Evolutionary conservation across 1,140 invertebrate species (phyloP), one percentile per base, ranked within the genome.

Genomic region (Schlechtendalia chinensis): DNA sequence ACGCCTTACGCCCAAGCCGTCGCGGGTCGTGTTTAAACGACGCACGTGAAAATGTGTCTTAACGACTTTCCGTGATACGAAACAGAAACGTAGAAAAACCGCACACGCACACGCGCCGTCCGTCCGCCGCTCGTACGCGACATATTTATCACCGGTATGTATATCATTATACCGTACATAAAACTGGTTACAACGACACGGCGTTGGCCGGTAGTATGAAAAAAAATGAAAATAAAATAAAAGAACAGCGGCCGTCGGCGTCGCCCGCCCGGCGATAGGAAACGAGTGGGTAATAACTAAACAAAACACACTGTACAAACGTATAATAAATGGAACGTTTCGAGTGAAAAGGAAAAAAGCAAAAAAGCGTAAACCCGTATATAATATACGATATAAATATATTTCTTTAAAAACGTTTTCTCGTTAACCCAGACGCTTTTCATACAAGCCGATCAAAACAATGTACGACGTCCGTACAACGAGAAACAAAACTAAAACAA

Each of bases 111-210:
- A 67, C 63, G 39, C 32, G 19, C 63, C 14, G 12, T 10, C 39
- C 61, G 5, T 22, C 32, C 29, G 63, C 32, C 12, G 5, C 19
- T n/a, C 19, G n/a, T 22, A 32, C 19, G 5, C n/a, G n/a, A n/a
- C n/a, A n/a, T n/a, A n/a, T 19, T 19, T 54, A 67, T 67, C n/a
- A 29, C 10, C 19, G 17, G 61, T 39, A 39, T 19, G 19, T 29
- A 5, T 12, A 32, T 11, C 29, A 29, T 29, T 19, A 19, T 29
- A 32, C 17, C 27, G 27, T n/a, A 67, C 32, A 39, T 39, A 67
- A 39, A 67, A 67, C 63, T 67, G 63, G 63, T 67, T 67, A 65
- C 63, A 45, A 8, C 24, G 14, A 32, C 63, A 32, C n/a, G n/a
- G n/a, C 32, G 63, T 22, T 12, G 61, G 61, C 61, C 8, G n/a